These are phyloP conservation scores for Hassar affinis DNA, from an alignment of 2,113 vertebrate genomes.

Conservation along the genomic window DNA sequence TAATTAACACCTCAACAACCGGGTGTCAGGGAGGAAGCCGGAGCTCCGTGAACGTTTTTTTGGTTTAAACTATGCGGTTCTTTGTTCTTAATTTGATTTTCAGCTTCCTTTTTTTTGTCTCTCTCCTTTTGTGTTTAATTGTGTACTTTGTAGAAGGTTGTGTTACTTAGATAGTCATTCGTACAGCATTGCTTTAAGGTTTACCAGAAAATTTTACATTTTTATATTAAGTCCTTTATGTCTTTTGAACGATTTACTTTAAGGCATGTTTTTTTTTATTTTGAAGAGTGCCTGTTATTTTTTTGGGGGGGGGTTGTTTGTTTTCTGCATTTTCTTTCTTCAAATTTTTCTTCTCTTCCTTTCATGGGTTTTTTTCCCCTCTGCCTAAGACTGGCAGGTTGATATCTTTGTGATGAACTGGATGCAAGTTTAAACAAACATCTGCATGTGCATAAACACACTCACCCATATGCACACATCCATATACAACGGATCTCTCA, in stretches of 20 bases:
- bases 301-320: neutral
- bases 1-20: constrained; percentile 60
- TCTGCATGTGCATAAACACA: neutral
- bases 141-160: neutral
- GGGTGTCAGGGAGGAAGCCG: constrained; percentile 39
- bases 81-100: neutral
- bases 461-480: neutral
- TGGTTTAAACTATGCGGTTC: neutral
- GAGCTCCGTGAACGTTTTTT: neutral
- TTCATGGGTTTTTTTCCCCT: neutral
- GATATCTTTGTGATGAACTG: neutral
- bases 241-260: neutral
- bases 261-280: neutral
- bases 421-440: neutral
- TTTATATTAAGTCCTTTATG: neutral
- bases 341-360: neutral
- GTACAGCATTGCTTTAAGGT: neutral
- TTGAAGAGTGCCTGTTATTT: neutral
- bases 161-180: neutral
- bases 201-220: neutral
- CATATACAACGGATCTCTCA: neutral
- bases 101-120: neutral
- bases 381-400: neutral
- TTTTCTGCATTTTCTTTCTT: neutral
- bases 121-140: neutral